Conservation (phyloP, 2,113 vertebrate genomes). For the Gyps fulvus region DNA sequence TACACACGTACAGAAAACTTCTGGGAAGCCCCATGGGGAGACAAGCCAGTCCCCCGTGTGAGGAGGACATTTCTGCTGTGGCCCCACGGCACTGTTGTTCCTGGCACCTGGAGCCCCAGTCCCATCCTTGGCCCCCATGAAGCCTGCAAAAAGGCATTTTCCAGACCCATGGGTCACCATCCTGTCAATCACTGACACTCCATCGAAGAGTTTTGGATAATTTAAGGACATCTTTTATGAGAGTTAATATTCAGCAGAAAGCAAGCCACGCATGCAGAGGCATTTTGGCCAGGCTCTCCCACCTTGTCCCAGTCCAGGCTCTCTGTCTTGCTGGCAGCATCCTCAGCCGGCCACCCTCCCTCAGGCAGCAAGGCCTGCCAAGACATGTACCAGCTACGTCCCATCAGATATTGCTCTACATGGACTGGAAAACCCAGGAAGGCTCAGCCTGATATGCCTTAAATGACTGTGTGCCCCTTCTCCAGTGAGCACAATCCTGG, state of each 20-base stretch:
- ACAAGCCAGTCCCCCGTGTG: accelerated
- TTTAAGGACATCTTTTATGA: background rate
- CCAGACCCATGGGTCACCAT: background rate
- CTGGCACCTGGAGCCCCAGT: background rate
- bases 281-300: background rate
- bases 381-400: accelerated
- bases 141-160: background rate
- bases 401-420: background rate
- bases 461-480: background rate
- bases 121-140: background rate
- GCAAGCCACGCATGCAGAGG: background rate
- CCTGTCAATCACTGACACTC: background rate
- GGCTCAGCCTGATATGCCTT: background rate
- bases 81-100: background rate
- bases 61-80: background rate
- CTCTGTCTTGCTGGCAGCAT: background rate
- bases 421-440: background rate
- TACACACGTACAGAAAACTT: background rate
- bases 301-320: background rate
- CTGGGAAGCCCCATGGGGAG: background rate
- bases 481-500: accelerated
- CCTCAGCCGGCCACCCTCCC: background rate
- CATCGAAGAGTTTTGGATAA: background rate
- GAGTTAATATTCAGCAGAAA: background rate
- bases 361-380: background rate